Base-by-base conservation (phyloP, 1,140 invertebrate genomes). In the Zaprionus kolodkinae region DNA sequence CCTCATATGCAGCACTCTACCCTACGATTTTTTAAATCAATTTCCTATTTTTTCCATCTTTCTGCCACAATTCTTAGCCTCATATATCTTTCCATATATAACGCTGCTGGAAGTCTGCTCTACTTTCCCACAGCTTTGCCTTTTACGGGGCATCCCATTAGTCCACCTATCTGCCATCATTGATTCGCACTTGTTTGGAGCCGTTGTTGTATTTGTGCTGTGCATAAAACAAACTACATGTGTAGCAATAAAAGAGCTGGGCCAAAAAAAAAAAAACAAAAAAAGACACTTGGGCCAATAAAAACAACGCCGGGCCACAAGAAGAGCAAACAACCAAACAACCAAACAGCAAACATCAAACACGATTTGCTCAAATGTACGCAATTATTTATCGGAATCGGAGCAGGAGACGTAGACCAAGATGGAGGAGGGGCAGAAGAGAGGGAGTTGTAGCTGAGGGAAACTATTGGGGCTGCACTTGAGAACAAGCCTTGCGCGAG, bases 351-450 rank as follows among this genome's bases (percentile, higher is more conserved):
- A 90, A 91, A 91, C 88, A 84, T 91, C 88, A 91, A 91, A 91
- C 88, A 91, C 84, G 84, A 88, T 91, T 91, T 91, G 81, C 77
- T 79, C 81, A 91, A 91, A 91, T 91, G 88, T 91, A 88, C 81
- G 88, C 88, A 91, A 91, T 91, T 91, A 91, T 91, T 91, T 91
- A 91, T 85, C 84, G 81, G 62, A 81, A 82, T 61, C 65, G 59
- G 66, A 76, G 33, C 27, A 13, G 79, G 43, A 69, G 76, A 50
- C 10, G 25, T 43, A 54, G 48, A 43, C 27, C 3, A 54, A 68
- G 48, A 5, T 3, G 27, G 6, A 15, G 64, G 38, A 21, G 27
- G 13, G 13, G 62, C 7, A n/a, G n/a, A 6, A n/a, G 40, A 15
- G n/a, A 15, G 13, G 40, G n/a, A 15, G 40, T 15, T 15, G 40